Evolutionary conservation across 1,140 invertebrate species (phyloP).

Genomic region (Hyles vespertilio): DNA sequence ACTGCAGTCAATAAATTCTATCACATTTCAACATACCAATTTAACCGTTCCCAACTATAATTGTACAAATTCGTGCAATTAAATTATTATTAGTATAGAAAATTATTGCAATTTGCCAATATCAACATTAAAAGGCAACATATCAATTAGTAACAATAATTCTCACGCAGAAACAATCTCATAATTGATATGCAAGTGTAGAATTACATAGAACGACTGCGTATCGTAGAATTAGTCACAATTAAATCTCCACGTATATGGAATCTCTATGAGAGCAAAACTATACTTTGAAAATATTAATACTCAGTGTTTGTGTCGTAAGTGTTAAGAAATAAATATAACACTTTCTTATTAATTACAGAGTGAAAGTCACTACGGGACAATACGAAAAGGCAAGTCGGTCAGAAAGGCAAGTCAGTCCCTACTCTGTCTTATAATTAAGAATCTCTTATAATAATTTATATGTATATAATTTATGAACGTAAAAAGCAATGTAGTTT

Average conservation of each 20-base stretch:
- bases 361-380: constrained; percentile 35
- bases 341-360: constrained; percentile 12
- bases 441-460: constrained; percentile 13
- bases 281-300: constrained; percentile 1
- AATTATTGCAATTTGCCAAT: constrained; percentile 37
- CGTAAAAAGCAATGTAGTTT: constrained; percentile 43
- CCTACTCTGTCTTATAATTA: constrained; percentile 43
- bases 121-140: constrained; percentile 32
- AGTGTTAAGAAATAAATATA: constrained; percentile 10
- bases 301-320: neutral
- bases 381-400: constrained; percentile 59
- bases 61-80: constrained; percentile 29
- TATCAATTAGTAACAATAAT: constrained; percentile 32
- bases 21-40: constrained; percentile 26
- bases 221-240: too few species aligned
- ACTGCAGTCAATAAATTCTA: constrained; percentile 22
- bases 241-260: too few species aligned
- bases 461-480: constrained; percentile 48
- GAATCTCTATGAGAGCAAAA: neutral
- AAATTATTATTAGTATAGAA: constrained; percentile 26
- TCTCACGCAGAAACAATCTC: constrained; percentile 24
- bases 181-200: constrained; percentile 29
- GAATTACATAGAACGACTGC: too few species aligned
- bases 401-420: constrained; percentile 60
- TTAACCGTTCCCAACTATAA: constrained; percentile 29